Evolutionary conservation across 2,797 vertebrate genomes (phyloP).

Genomic region (Tapera naevia): DNA sequence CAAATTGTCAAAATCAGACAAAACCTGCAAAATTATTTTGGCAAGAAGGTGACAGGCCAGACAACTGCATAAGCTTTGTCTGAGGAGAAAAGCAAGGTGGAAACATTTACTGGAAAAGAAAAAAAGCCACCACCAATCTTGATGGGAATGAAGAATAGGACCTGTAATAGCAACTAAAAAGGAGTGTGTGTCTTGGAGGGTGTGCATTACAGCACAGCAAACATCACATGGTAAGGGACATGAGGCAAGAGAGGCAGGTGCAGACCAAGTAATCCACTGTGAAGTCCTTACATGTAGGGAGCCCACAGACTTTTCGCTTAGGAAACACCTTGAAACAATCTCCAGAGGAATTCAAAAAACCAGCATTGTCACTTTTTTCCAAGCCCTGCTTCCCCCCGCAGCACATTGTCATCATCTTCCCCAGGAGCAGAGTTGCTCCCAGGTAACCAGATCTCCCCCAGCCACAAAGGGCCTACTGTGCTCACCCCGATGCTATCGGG

Average conservation of each 20-base stretch:
- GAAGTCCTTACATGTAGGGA: not conserved
- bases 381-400: not conserved
- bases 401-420: constrained; percentile 39
- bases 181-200: rapidly evolving
- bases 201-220: not conserved
- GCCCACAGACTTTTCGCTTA: not conserved
- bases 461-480: constrained; percentile 75
- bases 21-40: not conserved
- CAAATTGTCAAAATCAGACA: not conserved
- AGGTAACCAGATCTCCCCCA: constrained; percentile 70
- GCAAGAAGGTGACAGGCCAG: not conserved
- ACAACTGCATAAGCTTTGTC: not conserved
- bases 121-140: not conserved
- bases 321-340: constrained; percentile 28
- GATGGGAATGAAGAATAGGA: not conserved
- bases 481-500: constrained; percentile 51
- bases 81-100: not conserved
- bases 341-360: constrained; percentile 36
- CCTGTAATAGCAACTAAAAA: not conserved
- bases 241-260: not conserved
- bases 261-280: not conserved
- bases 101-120: not conserved
- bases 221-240: not conserved
- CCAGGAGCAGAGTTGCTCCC: constrained; percentile 51
- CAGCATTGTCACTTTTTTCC: constrained; percentile 9